phyloP scores from a whole-genome alignment of 1,140 invertebrate genomes.

The Laupala kohalensis region DNA sequence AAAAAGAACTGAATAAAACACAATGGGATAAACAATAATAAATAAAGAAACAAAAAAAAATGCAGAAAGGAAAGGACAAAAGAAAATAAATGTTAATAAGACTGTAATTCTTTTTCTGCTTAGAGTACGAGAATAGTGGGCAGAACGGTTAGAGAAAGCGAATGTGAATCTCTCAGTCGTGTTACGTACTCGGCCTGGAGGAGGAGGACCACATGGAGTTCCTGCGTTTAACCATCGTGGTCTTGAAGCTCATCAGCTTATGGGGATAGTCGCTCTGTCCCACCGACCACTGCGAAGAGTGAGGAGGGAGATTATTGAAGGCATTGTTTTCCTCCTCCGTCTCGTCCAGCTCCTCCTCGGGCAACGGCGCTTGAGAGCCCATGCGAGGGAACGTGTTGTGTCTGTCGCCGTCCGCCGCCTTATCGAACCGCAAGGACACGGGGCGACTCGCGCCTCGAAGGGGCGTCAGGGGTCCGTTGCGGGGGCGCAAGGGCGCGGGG shows the following conservation, averaged over 20 bases:
- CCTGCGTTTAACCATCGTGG: neutral
- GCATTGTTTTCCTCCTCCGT: neutral
- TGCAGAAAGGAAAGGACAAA: neutral
- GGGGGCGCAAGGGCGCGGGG: neutral
- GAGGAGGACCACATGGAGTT: conserved; percentile 5
- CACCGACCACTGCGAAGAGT: neutral
- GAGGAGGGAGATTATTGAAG: neutral
- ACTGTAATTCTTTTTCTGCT: neutral
- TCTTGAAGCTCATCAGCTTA: neutral
- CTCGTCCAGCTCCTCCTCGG: neutral
- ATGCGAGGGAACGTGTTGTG: neutral
- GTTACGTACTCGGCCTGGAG: conserved; percentile 2
- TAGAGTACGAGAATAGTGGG: neutral
- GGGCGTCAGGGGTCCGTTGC: neutral
- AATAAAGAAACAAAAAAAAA: conserved; percentile 3
- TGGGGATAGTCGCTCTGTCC: neutral
- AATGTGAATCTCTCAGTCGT: too few relatives aligned
- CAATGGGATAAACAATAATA: neutral
- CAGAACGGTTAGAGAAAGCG: neutral
- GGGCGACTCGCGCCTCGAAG: neutral
- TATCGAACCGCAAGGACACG: neutral
- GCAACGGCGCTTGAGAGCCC: neutral
- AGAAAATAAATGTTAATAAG: conserved; percentile 1
- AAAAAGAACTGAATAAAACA: conserved; percentile 8
- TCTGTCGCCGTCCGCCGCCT: neutral